A percentile compares a stretch with the other conserved stretches of the same genome.
Evolutionary conservation across 2,797 vertebrate genomes (phyloP).

Genomic region (Masticophis lateralis): DNA sequence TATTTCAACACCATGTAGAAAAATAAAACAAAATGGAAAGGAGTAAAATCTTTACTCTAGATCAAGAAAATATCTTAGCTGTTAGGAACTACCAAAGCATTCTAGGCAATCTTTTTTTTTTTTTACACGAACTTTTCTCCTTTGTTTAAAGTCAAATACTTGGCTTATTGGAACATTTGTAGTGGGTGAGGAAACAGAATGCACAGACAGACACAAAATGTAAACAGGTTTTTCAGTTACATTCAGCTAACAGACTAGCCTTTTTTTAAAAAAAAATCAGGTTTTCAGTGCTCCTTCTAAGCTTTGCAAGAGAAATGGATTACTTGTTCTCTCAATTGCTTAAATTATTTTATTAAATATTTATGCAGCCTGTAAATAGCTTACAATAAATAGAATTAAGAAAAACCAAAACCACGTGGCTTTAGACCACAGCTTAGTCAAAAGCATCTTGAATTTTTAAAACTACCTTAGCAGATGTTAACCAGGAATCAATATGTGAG

Average conservation of each 20-base stretch:
- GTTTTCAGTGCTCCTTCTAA: slow-evolving; percentile 69
- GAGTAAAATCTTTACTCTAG: slow-evolving; percentile 2
- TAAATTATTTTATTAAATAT: slow-evolving; percentile 30
- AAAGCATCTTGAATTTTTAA: not conserved
- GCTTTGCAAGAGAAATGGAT: slow-evolving; percentile 57
- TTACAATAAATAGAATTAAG: slow-evolving; percentile 11
- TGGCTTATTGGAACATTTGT: slow-evolving; percentile 36
- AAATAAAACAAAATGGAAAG: slow-evolving; percentile 7
- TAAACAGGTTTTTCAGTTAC: slow-evolving; percentile 47
- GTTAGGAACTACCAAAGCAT: slow-evolving; percentile 36
- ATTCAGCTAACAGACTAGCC: slow-evolving; percentile 52
- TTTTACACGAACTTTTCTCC: slow-evolving; percentile 32
- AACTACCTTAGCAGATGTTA: not conserved
- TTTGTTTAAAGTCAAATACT: slow-evolving; percentile 32
- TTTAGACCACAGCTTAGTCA: not conserved
- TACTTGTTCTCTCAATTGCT: not conserved
- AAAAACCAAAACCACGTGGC: not conserved
- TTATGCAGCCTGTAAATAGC: slow-evolving; percentile 41
- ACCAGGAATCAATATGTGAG: not conserved
- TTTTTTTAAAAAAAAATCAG: slow-evolving; percentile 33
- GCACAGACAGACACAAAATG: slow-evolving; percentile 26
- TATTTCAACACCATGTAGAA: slow-evolving; percentile 10
- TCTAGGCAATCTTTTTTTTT: slow-evolving; percentile 40
- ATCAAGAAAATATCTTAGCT: slow-evolving; percentile 24
- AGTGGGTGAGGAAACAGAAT: slow-evolving; percentile 32